Evolutionary conservation across 2,888 invertebrate species (phyloP).

Genomic region (Neoaliturus tenellus): DNA sequence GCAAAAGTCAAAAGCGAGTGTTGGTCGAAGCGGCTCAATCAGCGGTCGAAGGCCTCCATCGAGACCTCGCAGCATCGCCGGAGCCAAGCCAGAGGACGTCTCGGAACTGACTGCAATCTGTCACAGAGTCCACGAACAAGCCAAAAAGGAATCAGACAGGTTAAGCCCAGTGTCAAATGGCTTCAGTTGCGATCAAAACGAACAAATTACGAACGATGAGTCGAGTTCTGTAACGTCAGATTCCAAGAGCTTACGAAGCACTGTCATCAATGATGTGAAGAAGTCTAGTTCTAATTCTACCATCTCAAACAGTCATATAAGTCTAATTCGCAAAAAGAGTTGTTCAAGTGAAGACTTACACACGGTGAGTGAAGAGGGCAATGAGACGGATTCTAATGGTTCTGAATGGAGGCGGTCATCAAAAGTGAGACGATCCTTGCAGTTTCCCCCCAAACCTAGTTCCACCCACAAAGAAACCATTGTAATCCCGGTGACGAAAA

Average conservation of each 20-base stretch:
- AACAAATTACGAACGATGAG: slow-evolving; percentile 42
- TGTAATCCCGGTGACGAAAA: slow-evolving; percentile 49
- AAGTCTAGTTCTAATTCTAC: slow-evolving; percentile 50
- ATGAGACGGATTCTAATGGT: slow-evolving; percentile 58
- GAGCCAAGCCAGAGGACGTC: slow-evolving; percentile 26
- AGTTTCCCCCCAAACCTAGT: slow-evolving; percentile 74
- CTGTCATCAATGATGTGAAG: slow-evolving; percentile 5
- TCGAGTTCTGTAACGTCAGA: background rate
- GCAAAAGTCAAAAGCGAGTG: slow-evolving; percentile 74
- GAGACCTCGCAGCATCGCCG: slow-evolving; percentile 69
- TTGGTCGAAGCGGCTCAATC: slow-evolving; percentile 73
- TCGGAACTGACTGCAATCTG: slow-evolving; percentile 72
- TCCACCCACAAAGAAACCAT: slow-evolving; percentile 40
- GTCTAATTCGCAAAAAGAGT: slow-evolving; percentile 70
- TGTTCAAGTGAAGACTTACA: slow-evolving; percentile 74
- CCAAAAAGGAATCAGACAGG: slow-evolving; percentile 70
- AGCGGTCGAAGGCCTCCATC: slow-evolving; percentile 75
- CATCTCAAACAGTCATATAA: slow-evolving; percentile 6
- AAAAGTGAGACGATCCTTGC: slow-evolving; percentile 79
- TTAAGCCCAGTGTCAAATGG: background rate
- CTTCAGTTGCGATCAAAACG: slow-evolving; percentile 27
- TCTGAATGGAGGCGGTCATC: slow-evolving; percentile 80
- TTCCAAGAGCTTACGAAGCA: background rate
- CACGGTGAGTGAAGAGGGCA: slow-evolving; percentile 68
- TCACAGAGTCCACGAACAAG: slow-evolving; percentile 73